Evolutionary conservation across 2,113 vertebrate species (phyloP).

Genomic region (Oncorhynchus nerka): DNA sequence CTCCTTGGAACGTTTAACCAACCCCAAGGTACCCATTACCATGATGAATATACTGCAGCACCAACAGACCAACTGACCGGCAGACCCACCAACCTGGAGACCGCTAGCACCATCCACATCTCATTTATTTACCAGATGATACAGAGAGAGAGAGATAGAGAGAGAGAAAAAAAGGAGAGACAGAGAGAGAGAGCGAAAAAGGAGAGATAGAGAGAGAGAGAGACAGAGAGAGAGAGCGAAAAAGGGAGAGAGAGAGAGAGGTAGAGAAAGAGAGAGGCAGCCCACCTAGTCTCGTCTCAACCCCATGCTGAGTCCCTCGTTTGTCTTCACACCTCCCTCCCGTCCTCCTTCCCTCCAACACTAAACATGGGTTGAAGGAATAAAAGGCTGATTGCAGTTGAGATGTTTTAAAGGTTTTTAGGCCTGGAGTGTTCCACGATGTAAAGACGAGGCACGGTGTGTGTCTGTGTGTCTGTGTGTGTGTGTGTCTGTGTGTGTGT

Average conservation of each 20-base stretch:
- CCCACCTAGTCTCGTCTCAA: too few relatives aligned
- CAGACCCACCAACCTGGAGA: conserved; percentile 41
- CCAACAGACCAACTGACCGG: conserved; percentile 69
- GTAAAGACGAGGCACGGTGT: too few relatives aligned
- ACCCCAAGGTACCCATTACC: conserved; percentile 79
- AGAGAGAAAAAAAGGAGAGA: not conserved
- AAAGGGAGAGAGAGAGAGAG: not conserved
- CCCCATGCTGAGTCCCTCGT: conserved; percentile 15
- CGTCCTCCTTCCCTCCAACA: conserved; percentile 1
- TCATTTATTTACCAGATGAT: conserved; percentile 54
- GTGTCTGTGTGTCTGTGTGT: too few relatives aligned
- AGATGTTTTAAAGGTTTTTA: too few relatives aligned
- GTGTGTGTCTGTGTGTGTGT: too few relatives aligned
- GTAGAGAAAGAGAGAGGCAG: not conserved
- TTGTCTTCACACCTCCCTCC: conserved; percentile 40
- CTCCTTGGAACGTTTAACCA: conserved; percentile 80
- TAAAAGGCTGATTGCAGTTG: too few relatives aligned
- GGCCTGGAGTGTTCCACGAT: too few relatives aligned
- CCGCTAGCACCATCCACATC: conserved; percentile 45
- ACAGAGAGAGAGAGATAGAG: not conserved
- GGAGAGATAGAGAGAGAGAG: too few relatives aligned
- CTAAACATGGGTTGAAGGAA: conserved; percentile 7
- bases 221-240: too few relatives aligned
- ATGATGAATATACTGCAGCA: conserved; percentile 71
- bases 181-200: too few relatives aligned